Conservation (phyloP, 2,888 invertebrate species). For the Hesperia comma region DNA sequence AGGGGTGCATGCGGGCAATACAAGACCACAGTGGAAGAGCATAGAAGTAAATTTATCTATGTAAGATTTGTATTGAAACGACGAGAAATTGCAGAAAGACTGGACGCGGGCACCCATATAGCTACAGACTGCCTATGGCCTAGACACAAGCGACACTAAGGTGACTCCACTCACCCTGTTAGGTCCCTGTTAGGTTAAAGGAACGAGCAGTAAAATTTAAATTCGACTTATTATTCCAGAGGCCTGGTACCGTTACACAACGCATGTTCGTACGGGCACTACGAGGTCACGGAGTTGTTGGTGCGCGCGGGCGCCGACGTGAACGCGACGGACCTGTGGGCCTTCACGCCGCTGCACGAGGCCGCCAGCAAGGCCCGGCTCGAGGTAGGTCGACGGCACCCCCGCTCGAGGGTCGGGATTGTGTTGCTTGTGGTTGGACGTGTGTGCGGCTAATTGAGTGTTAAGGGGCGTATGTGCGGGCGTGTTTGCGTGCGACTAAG, state of each 20-base stretch:
- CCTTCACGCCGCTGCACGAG: constrained; percentile 97
- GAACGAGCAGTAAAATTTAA: too few relatives aligned
- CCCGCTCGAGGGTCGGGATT: not conserved
- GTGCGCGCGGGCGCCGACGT: constrained; percentile 96
- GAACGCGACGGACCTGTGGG: constrained; percentile 98
- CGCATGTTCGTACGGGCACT: constrained; percentile 96
- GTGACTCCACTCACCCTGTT: too few relatives aligned
- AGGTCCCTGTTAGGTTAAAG: too few relatives aligned
- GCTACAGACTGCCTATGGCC: too few relatives aligned
- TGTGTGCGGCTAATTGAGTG: not conserved
- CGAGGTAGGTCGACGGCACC: constrained; percentile 82
- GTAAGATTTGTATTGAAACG: too few relatives aligned
- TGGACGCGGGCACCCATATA: too few relatives aligned
- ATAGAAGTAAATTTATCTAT: too few relatives aligned
- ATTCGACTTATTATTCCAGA: constrained; percentile 65
- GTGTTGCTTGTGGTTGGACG: not conserved
- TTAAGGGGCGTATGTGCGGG: not conserved
- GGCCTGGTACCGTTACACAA: constrained; percentile 96
- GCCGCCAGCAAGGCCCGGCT: constrained; percentile 96
- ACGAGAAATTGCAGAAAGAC: too few relatives aligned
- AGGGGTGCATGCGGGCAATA: too few relatives aligned
- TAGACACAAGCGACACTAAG: too few relatives aligned
- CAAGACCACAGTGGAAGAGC: too few relatives aligned
- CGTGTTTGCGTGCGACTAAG: too few relatives aligned
- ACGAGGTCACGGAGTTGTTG: constrained; percentile 94